These are phyloP conservation scores for Lates calcarifer DNA, from an alignment of 2,113 vertebrate genomes.

Conservation along the genomic window DNA sequence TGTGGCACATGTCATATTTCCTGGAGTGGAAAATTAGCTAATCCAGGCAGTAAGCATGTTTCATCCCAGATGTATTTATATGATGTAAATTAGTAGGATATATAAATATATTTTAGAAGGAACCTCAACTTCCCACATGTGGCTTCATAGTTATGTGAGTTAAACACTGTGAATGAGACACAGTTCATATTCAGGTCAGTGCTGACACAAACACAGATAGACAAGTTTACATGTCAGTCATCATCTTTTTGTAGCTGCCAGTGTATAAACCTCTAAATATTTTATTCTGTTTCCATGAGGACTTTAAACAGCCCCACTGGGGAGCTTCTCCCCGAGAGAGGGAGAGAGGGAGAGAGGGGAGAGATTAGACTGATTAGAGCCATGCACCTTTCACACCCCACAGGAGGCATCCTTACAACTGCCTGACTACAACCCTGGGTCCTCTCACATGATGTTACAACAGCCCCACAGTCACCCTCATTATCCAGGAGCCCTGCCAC, in stretches of 20 bases:
- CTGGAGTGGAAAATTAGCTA: not conserved
- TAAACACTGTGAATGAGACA: conserved; percentile 6
- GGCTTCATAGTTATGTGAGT: not conserved
- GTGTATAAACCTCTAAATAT: conserved; percentile 48
- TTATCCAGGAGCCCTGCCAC: conserved; percentile 51
- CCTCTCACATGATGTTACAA: conserved; percentile 41
- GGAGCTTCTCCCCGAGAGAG: not conserved
- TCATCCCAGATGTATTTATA: not conserved
- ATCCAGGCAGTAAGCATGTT: not conserved
- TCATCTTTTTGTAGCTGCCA: conserved; percentile 23
- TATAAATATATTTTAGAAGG: not conserved
- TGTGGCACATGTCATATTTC: not conserved
- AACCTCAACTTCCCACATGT: not conserved
- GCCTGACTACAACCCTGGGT: conserved; percentile 9
- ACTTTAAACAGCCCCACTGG: conserved; percentile 19
- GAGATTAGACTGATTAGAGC: conserved; percentile 42
- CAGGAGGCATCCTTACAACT: conserved; percentile 29
- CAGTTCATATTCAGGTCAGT: conserved; percentile 59
- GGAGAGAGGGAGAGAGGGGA: not conserved
- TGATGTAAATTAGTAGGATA: not conserved
- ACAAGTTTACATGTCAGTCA: conserved; percentile 34
- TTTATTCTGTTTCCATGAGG: conserved; percentile 45
- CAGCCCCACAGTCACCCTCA: conserved; percentile 63
- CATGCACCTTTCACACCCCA: conserved; percentile 7
- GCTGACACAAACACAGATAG: conserved; percentile 34